A percentile compares a stretch with the other conserved stretches of the same genome.
phyloP scores from a whole-genome alignment of 2,888 invertebrate species.

The Schizotus pectinicornis region DNA sequence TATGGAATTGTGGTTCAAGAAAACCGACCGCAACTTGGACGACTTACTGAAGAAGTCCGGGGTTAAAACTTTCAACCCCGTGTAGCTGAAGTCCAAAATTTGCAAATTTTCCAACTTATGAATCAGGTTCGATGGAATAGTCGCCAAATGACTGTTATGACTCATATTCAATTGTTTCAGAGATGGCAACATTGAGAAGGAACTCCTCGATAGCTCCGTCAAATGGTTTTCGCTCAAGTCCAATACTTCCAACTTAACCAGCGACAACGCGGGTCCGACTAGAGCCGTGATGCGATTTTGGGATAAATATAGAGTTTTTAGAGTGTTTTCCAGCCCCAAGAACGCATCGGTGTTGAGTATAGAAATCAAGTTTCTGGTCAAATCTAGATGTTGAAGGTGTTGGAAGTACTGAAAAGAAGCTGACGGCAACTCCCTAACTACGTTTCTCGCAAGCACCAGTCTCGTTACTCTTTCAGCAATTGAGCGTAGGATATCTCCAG shows the following conservation, averaged over 20 bases:
- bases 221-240: constrained; percentile 83
- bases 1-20: constrained; percentile 75
- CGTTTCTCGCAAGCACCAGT: constrained; percentile 80
- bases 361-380: constrained; percentile 80
- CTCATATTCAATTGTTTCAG: constrained; percentile 78
- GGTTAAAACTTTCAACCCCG: constrained; percentile 75
- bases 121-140: constrained; percentile 71
- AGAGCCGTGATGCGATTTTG: constrained; percentile 76
- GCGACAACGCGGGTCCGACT: constrained; percentile 67
- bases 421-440: constrained; percentile 83
- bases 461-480: constrained; percentile 72
- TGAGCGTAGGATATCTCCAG: constrained; percentile 76
- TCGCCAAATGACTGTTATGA: constrained; percentile 71
- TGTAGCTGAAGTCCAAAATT: constrained; percentile 75
- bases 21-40: constrained; percentile 69
- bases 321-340: constrained; percentile 74
- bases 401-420: constrained; percentile 82
- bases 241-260: constrained; percentile 70
- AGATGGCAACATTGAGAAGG: constrained; percentile 70
- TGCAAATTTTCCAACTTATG: constrained; percentile 73
- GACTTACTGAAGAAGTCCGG: constrained; percentile 74
- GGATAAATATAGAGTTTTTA: constrained; percentile 74
- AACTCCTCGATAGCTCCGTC: constrained; percentile 71
- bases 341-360: constrained; percentile 77
- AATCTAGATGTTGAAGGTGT: constrained; percentile 72